Conservation (phyloP, 2,797 vertebrate species). For the Sandelia bainsii region DNA sequence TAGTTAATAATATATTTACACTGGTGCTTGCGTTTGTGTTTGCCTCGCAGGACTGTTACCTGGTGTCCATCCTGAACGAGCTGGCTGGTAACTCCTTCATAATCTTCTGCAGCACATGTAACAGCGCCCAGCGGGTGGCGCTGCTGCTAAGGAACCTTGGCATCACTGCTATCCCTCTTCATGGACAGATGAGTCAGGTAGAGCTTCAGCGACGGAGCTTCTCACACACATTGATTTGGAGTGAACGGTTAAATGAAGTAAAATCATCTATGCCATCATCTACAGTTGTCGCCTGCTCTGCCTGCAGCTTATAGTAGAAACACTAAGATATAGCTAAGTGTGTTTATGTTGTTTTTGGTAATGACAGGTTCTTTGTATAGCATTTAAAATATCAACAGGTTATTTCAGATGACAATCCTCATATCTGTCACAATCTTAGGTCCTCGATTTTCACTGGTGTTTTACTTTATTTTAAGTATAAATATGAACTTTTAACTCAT, state of each 20-base stretch:
- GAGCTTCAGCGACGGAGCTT: background rate
- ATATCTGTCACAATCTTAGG: too few species aligned
- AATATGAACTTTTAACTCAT: too few species aligned
- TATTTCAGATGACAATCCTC: too few species aligned
- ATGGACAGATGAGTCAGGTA: conserved; percentile 98
- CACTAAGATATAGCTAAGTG: background rate
- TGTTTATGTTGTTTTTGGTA: background rate
- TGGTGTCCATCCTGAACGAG: conserved; percentile 98
- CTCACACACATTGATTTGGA: background rate
- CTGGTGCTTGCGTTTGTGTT: too few species aligned
- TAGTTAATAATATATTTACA: too few species aligned
- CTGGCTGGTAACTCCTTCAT: conserved; percentile 98
- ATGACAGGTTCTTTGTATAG: too few species aligned
- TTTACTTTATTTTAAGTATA: too few species aligned
- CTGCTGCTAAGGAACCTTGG: conserved; percentile 95
- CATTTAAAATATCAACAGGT: too few species aligned
- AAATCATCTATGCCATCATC: too few species aligned
- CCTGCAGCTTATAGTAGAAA: background rate
- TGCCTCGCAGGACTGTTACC: conserved; percentile 91
- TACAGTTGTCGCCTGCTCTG: background rate
- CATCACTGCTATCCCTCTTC: conserved; percentile 96
- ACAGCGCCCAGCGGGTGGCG: conserved; percentile 94
- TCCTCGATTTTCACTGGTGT: background rate
- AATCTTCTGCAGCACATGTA: conserved; percentile 97
- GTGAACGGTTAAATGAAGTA: too few species aligned